Evolutionary conservation across 1,140 invertebrate species (phyloP), one percentile per base, ranked within the genome.

Genomic region (Aphis gossypii): DNA sequence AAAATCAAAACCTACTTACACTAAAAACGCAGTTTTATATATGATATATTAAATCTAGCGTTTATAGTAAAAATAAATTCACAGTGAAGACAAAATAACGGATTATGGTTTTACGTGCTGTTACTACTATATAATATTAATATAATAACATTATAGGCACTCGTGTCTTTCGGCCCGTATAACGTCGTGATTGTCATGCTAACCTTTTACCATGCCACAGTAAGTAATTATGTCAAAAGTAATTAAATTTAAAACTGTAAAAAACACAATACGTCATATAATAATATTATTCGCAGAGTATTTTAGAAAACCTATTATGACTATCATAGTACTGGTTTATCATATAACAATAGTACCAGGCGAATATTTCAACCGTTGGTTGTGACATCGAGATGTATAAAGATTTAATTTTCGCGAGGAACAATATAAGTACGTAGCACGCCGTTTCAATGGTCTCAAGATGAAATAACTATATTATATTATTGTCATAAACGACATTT

Each of bases 161-260:
- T 76, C 30, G 30, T 76, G 30, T 76, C 60, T 76, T 14, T 76
- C 14, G 14, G 60, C 30, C 60, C 60, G 60, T 76, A n/a, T 76
- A 30, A 35, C 14, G 30, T 18, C 14, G 60, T 76, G 4, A 76
- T 76, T 76, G 60, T 76, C 30, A 4, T n/a, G 30, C 60, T 51
- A n/a, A 76, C 60, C 60, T 76, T 76, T n/a, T 14, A 14, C n/a
- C 14, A 68, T 18, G 60, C 60, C 23, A n/a, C 60, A 76, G 60
- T n/a, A 30, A 68, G 60, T 68, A 76, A 76, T 76, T 76, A n/a
- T 76, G 30, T 76, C 60, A 76, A 76, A 76, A 76, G 60, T n/a
- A 76, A 76, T 76, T 76, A n/a, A 76, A 76, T 76, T 76, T 76
- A 76, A 76, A 76, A 76, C 60, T n/a, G 14, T n/a, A 76, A n/a